Conservation (phyloP, 2,113 vertebrate genomes). For the Furnarius figulus region DNA sequence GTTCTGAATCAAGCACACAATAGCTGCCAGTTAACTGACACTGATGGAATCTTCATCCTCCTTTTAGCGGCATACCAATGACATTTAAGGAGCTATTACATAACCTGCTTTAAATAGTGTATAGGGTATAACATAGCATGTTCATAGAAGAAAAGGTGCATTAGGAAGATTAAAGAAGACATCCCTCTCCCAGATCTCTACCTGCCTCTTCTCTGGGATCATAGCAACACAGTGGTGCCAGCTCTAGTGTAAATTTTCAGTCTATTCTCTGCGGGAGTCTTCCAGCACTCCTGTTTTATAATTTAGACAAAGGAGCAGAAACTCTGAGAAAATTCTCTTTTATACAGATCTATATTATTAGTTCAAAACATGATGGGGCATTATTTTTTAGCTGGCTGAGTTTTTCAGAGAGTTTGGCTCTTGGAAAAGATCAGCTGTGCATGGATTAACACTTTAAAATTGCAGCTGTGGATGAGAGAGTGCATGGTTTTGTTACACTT, state of each 20-base stretch:
- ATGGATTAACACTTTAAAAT: background rate
- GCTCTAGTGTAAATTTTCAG: background rate
- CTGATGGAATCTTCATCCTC: background rate
- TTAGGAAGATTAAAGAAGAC: constrained; percentile 3
- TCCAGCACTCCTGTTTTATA: background rate
- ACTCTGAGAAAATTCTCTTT: background rate
- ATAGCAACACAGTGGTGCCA: background rate
- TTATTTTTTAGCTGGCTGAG: background rate
- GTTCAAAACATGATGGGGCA: background rate
- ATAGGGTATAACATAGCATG: background rate
- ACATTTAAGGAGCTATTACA: background rate
- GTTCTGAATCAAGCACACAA: background rate
- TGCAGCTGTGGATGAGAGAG: background rate
- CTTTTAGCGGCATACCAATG: background rate
- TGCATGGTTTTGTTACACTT: background rate
- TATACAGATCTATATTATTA: background rate
- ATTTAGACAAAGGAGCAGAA: background rate
- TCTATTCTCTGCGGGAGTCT: constrained; percentile 14
- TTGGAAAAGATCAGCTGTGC: background rate
- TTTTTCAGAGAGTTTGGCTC: background rate
- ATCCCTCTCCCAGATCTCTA: background rate
- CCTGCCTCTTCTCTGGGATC: constrained; percentile 18
- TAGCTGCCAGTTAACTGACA: background rate
- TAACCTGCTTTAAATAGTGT: background rate
- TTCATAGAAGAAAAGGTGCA: background rate